Evolutionary conservation across 1,140 invertebrate genomes (phyloP).

Genomic region (Aphaenogaster rudis): DNA sequence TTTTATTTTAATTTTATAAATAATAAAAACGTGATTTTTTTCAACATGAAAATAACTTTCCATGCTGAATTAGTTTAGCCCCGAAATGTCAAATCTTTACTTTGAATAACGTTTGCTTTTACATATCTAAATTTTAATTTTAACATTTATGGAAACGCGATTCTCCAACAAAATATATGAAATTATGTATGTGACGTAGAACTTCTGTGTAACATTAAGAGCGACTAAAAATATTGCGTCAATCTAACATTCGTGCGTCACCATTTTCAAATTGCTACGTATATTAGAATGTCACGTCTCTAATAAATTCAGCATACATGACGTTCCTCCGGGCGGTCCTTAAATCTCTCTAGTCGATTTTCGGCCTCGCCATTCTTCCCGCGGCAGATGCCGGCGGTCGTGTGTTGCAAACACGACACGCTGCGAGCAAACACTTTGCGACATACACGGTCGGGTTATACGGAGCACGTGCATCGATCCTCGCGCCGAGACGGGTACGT

Average conservation of each 20-base stretch:
- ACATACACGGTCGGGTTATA: slow-evolving; percentile 5
- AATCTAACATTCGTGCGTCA: background rate
- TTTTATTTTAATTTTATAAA: background rate
- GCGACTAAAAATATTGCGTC: background rate
- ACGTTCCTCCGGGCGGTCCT: background rate
- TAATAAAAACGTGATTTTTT: too few species aligned
- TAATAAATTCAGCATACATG: background rate
- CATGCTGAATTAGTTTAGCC: too few species aligned
- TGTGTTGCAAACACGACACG: slow-evolving; percentile 15
- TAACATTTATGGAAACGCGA: too few species aligned
- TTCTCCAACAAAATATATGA: background rate
- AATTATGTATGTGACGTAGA: background rate
- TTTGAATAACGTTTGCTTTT: too few species aligned
- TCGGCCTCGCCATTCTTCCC: background rate
- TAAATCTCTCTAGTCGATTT: slow-evolving; percentile 23
- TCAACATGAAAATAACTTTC: too few species aligned
- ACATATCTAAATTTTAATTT: too few species aligned
- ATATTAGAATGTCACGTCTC: background rate
- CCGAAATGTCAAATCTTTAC: too few species aligned
- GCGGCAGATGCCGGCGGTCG: background rate
- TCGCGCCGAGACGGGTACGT: background rate
- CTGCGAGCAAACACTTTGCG: slow-evolving; percentile 14
- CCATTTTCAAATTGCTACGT: background rate
- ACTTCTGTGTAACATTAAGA: background rate
- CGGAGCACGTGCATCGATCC: slow-evolving; percentile 28